These are phyloP conservation scores for Pachycephala philippinensis DNA, from an alignment of 2,113 vertebrate species.

Conservation along the genomic window DNA sequence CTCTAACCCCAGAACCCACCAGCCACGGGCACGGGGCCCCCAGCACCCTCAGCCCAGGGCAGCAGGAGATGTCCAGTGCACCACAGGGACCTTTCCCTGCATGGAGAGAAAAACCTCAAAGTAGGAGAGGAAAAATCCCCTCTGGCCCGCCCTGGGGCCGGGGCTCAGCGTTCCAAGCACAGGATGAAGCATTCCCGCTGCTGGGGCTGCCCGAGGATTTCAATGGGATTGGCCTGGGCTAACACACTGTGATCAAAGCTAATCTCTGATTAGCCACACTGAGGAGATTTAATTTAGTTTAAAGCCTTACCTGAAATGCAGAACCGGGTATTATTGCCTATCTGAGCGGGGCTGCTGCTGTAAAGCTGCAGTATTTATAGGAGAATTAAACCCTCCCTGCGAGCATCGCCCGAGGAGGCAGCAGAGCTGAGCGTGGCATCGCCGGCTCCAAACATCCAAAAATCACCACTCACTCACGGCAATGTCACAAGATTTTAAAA, in stretches of 20 bases:
- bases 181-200: background rate
- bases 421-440: background rate
- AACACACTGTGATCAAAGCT: constrained; percentile 39
- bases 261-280: constrained; percentile 51
- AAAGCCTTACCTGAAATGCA: constrained; percentile 54
- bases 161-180: fast-evolving
- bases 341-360: background rate
- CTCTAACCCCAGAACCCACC: background rate
- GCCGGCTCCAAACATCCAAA: background rate
- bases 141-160: background rate
- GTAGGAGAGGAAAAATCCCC: background rate
- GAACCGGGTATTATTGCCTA: constrained; percentile 7
- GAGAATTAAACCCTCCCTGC: constrained; percentile 29
- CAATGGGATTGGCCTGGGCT: constrained; percentile 13
- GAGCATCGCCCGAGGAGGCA: background rate
- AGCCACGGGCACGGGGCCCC: fast-evolving
- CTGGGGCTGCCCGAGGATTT: constrained; percentile 11
- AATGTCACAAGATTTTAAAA: background rate
- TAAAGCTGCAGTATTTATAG: constrained; percentile 22
- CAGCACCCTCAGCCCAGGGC: background rate
- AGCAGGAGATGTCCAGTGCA: background rate
- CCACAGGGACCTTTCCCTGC: fast-evolving
- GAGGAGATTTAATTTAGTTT: constrained; percentile 47
- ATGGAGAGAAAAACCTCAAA: fast-evolving
- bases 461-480: background rate